Base-by-base conservation (phyloP, 2,797 vertebrate genomes). In the Ispidina picta region DNA sequence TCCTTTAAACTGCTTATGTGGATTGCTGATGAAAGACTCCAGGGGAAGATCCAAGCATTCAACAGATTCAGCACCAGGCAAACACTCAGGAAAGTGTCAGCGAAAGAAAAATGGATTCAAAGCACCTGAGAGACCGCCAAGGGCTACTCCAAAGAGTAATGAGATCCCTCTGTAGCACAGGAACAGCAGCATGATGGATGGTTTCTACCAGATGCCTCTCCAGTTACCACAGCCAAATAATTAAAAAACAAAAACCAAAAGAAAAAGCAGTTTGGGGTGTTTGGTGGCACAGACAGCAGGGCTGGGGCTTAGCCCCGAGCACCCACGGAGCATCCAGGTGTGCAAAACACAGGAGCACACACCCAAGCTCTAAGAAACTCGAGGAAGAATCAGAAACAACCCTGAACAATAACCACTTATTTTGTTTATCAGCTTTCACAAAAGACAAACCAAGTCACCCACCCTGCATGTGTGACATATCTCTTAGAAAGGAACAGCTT, bases 1-100 rank as follows among this genome's bases (percentile, higher is more conserved):
- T 69, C 59, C 75, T 95, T 96, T 93, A 88, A 95, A 91, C 64
- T 65, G 86, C 85, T 88, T 55, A 35, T 31, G 48, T 78, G 39
- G 33, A 95, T 86, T 70, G 68, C 8, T 6, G 10, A 88, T 89
- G 77, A 95, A 93, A 95, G 86, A 76, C 21, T 55, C 17, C 20
- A 82, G 6, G 31, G 70, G 51, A 92, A 83, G 71, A 84, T 68
- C 22, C 81, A 86, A 93, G 74, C 16, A 73, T 75, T 76, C 63
- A 90, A 77, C 20, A 79, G 23, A 83, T 72, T 88, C 83, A 88
- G 64, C 82, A 86, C 29, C 25, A 88, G 58, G 65, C 78, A 84
- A 92, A 85, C 39, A 68, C 43, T 90, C 74, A 72, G 56, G 29
- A 66, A 83, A 82, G 21, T 5, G 5, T 76, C 82, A 83, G 83